Percentiles rank a stretch among this genome's conserved stretches.
Evolutionary conservation across 2,113 vertebrate species (phyloP).

Genomic region (Anseranas semipalmata): DNA sequence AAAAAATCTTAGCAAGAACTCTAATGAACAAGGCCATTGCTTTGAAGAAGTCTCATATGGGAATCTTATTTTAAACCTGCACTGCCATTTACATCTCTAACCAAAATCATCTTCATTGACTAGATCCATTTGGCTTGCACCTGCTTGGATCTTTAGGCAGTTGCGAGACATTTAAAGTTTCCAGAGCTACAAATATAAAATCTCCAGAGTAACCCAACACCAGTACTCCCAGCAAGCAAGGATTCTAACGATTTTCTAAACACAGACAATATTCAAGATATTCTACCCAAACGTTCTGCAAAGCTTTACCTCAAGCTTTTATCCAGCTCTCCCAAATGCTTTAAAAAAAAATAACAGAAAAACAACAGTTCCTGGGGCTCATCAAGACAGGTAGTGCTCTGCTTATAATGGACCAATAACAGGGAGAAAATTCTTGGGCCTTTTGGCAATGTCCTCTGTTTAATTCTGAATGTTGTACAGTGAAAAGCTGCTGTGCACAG

Average conservation of each 20-base stretch:
- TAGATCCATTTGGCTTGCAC: background rate
- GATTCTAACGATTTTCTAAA: background rate
- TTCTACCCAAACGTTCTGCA: background rate
- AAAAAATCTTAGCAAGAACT: background rate
- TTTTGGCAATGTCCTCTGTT: background rate
- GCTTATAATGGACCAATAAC: fast-evolving
- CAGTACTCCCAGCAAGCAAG: background rate
- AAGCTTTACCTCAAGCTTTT: background rate
- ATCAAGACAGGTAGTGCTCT: background rate
- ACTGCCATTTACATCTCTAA: background rate
- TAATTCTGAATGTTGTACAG: background rate
- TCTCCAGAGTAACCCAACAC: background rate
- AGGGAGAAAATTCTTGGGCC: background rate
- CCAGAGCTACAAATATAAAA: background rate
- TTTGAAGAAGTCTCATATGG: background rate
- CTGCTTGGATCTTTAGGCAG: background rate
- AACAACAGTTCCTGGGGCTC: fast-evolving
- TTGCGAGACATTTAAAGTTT: background rate
- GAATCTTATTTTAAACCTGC: background rate
- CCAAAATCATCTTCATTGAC: background rate
- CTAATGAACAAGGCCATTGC: background rate
- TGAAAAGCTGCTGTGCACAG: background rate
- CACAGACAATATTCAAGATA: background rate
- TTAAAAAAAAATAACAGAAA: background rate
- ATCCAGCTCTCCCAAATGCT: background rate